Conservation (phyloP, 1,140 invertebrate species). For the Araneus ventricosus region DNA sequence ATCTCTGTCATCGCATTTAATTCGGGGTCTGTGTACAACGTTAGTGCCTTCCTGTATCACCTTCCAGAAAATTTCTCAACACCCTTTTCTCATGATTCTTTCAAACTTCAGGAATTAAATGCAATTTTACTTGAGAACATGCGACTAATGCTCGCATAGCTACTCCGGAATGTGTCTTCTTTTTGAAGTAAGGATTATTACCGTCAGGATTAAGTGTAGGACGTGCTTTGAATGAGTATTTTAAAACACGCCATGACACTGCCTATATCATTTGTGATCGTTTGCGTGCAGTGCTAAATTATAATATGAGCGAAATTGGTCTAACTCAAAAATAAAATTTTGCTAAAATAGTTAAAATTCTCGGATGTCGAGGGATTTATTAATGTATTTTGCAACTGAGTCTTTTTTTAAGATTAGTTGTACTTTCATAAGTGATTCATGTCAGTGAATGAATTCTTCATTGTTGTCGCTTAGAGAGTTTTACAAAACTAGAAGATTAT, state of each 20-base stretch:
- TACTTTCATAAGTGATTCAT: too few species aligned
- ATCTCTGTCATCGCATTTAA: slow-evolving; percentile 57
- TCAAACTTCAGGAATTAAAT: slow-evolving; percentile 47
- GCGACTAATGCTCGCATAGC: slow-evolving; percentile 16
- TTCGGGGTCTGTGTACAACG: not conserved
- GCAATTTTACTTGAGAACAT: slow-evolving; percentile 36
- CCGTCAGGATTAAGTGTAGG: not conserved
- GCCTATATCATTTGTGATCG: slow-evolving; percentile 45
- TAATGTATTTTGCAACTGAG: not conserved
- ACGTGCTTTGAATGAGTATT: slow-evolving; percentile 41
- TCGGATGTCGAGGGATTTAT: not conserved
- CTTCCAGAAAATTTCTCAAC: slow-evolving; percentile 7
- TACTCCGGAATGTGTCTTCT: slow-evolving; percentile 20
- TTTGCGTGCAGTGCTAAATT: not conserved
- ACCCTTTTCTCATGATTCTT: slow-evolving; percentile 38
- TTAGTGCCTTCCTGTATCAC: not conserved
- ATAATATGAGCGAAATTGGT: not conserved
- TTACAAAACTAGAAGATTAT: too few species aligned
- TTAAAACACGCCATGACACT: slow-evolving; percentile 38
- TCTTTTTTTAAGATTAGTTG: not conserved
- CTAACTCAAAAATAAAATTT: slow-evolving; percentile 2
- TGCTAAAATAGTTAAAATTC: not conserved
- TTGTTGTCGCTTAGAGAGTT: too few species aligned
- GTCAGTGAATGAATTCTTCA: too few species aligned
- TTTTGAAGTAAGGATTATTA: slow-evolving; percentile 43